Evolutionary conservation across 1,140 invertebrate species (phyloP).

Genomic region (Aethina tumida): DNA sequence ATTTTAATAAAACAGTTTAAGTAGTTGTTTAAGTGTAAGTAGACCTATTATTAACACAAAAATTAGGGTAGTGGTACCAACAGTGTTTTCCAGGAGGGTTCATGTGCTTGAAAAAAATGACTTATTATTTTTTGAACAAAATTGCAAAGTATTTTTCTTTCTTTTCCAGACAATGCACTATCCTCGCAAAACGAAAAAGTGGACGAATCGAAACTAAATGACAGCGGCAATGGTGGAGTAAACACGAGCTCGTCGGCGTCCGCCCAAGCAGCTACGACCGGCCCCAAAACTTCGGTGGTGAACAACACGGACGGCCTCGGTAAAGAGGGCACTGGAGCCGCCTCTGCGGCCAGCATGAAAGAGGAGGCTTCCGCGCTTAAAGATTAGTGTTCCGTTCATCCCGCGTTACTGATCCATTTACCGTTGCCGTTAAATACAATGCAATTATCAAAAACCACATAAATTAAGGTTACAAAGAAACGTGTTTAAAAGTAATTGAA

Average conservation of each 20-base stretch:
- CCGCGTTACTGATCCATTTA: no score
- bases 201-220: conserved; percentile 27
- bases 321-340: no score
- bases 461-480: no score
- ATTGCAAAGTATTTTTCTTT: not conserved
- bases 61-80: conserved; percentile 1
- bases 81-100: conserved; percentile 1
- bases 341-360: conserved; percentile 18
- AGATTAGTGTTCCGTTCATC: no score
- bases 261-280: conserved; percentile 13
- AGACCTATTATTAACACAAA: conserved; percentile 1
- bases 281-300: conserved; percentile 9
- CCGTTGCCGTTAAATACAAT: no score
- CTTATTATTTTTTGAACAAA: no score
- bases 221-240: conserved; percentile 13
- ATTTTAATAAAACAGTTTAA: conserved; percentile 4
- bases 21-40: conserved; percentile 1
- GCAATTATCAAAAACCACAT: no score
- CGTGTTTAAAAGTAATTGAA: no score
- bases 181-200: conserved; percentile 28
- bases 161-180: conserved; percentile 17
- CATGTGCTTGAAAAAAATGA: not conserved
- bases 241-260: conserved; percentile 10
- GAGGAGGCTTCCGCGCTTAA: conserved; percentile 27
- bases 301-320: no score